A percentile compares a stretch with the other conserved stretches of the same genome.
These are phyloP conservation scores for Trididemnum miniatum DNA, from an alignment of 23 tunicate genomes.

Conservation along the genomic window DNA sequence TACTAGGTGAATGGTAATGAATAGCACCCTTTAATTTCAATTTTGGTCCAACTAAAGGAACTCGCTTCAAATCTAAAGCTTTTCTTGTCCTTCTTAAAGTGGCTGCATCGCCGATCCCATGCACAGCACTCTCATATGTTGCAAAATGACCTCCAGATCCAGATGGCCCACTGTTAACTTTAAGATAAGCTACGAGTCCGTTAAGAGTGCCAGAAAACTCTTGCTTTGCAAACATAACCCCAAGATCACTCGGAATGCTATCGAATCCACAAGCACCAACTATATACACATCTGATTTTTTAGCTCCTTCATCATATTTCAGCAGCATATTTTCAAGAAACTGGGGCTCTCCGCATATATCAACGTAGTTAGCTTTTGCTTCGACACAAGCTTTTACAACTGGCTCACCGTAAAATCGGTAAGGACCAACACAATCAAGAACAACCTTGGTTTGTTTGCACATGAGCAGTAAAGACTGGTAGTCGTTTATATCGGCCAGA, in stretches of 20 bases:
- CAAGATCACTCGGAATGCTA: conserved; percentile 89
- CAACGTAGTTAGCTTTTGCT: conserved; percentile 70
- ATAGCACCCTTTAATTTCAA: conserved; percentile 38
- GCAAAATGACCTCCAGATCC: conserved; percentile 61
- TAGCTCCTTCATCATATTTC: conserved; percentile 81
- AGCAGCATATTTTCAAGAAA: conserved; percentile 79
- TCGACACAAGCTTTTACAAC: conserved; percentile 92
- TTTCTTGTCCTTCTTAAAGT: conserved; percentile 47
- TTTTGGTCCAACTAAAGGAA: conserved; percentile 74
- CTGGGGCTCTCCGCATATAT: conserved; percentile 94
- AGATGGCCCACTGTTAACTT: conserved; percentile 40
- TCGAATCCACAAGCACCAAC: conserved; percentile 97
- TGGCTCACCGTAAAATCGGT: conserved; percentile 83
- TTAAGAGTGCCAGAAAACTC: conserved; percentile 62
- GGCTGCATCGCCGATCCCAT: conserved; percentile 56
- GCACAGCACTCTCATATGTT: conserved; percentile 88
- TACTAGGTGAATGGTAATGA: conserved; percentile 24
- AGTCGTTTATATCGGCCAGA: conserved; percentile 63
- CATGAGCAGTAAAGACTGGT: conserved; percentile 62
- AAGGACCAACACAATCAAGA: conserved; percentile 94
- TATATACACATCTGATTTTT: conserved; percentile 48
- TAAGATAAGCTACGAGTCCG: conserved; percentile 55
- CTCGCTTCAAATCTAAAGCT: conserved; percentile 22
- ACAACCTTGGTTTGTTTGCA: conserved; percentile 66
- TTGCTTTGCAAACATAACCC: conserved; percentile 55